Percentiles rank a stretch among this genome's conserved stretches.
Evolutionary conservation across 2,113 vertebrate genomes (phyloP).

Genomic region (Laterallus jamaicensis): DNA sequence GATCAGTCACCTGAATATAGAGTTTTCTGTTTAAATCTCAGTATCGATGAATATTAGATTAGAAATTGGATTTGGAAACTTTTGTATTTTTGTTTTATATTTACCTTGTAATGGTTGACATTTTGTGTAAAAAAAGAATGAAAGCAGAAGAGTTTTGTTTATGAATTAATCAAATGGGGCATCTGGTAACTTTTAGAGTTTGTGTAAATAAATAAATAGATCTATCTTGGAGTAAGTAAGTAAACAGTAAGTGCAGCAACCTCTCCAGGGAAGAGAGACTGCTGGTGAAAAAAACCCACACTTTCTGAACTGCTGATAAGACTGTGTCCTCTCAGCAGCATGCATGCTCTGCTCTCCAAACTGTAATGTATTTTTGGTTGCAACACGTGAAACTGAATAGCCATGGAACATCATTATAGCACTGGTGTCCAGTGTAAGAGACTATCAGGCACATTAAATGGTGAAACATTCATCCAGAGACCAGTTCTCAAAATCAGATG

Average conservation of each 20-base stretch:
- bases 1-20: neutral
- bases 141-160: neutral
- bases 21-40: neutral
- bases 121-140: constrained; percentile 11
- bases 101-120: neutral
- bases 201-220: neutral
- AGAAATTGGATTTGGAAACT: neutral
- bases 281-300: neutral
- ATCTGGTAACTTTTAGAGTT: neutral
- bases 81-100: neutral
- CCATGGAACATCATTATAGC: neutral
- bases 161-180: constrained; percentile 15
- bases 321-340: neutral
- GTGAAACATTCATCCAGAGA: neutral
- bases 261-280: neutral
- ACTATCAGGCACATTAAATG: neutral
- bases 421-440: neutral
- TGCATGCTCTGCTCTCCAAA: neutral
- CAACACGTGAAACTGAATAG: neutral
- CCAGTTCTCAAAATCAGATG: neutral
- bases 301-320: neutral
- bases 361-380: neutral
- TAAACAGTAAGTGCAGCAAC: neutral
- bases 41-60: neutral
- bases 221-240: neutral